phyloP scores from a whole-genome alignment of 2,888 invertebrate genomes.

The Ophraella communa region DNA sequence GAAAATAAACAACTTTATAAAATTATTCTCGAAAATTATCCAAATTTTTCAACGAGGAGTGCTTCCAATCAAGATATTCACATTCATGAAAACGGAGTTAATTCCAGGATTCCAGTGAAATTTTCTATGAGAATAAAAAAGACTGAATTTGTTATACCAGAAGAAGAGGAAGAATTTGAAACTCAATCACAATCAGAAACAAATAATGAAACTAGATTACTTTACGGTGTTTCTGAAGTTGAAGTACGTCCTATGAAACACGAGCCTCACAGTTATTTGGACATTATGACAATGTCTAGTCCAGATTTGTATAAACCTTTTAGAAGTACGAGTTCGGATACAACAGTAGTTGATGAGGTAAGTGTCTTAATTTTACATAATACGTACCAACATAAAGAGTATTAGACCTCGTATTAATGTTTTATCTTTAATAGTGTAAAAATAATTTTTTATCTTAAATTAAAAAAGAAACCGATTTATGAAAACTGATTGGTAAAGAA shows the following conservation, averaged over 20 bases:
- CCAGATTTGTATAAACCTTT: conserved; percentile 90
- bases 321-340: conserved; percentile 83
- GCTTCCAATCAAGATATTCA: conserved; percentile 69
- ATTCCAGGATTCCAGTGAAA: conserved; percentile 63
- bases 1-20: conserved; percentile 72
- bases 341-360: conserved; percentile 61
- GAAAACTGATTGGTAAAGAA: too few relatives aligned
- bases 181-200: conserved; percentile 7
- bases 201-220: conserved; percentile 14
- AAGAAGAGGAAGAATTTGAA: conserved; percentile 22
- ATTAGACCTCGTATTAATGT: too few relatives aligned
- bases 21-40: conserved; percentile 76
- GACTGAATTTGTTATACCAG: conserved; percentile 36
- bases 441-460: too few relatives aligned
- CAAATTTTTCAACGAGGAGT: conserved; percentile 69
- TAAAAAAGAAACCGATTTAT: too few relatives aligned
- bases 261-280: conserved; percentile 65
- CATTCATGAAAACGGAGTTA: conserved; percentile 49
- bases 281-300: conserved; percentile 81
- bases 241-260: neutral
- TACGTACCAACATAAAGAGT: neutral
- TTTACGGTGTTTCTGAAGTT: neutral
- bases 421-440: too few relatives aligned
- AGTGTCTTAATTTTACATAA: too few relatives aligned
- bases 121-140: conserved; percentile 70